Conservation (phyloP, 2,797 vertebrate species). For the Melanotaenia trifasciata region DNA sequence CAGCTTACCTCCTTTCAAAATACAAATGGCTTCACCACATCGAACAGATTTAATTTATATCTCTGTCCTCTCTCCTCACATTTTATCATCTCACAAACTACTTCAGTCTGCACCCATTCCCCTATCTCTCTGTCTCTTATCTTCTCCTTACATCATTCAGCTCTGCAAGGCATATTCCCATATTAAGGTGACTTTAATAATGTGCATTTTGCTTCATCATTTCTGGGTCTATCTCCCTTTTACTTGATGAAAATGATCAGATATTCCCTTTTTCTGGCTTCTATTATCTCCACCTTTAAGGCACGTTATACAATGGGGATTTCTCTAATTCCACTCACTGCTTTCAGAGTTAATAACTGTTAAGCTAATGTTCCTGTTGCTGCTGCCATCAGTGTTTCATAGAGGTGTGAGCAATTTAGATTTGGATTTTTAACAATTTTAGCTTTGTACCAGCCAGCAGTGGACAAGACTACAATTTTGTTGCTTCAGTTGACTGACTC, state of each 20-base stretch:
- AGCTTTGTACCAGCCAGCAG: not conserved
- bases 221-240: slow-evolving; percentile 19
- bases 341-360: slow-evolving; percentile 37
- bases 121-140: slow-evolving; percentile 19
- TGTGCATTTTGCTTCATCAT: slow-evolving; percentile 27
- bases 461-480: slow-evolving; percentile 8
- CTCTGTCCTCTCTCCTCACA: slow-evolving; percentile 17
- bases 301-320: slow-evolving; percentile 8
- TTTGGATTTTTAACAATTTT: slow-evolving; percentile 23
- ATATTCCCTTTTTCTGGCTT: slow-evolving; percentile 10
- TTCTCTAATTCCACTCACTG: not conserved
- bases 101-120: slow-evolving; percentile 37
- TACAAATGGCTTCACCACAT: slow-evolving; percentile 15
- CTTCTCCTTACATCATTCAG: slow-evolving; percentile 32
- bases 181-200: slow-evolving; percentile 29
- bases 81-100: slow-evolving; percentile 50
- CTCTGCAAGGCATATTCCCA: slow-evolving; percentile 1
- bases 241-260: slow-evolving; percentile 23
- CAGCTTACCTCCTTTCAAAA: slow-evolving; percentile 9
- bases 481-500: slow-evolving; percentile 4
- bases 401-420: not conserved
- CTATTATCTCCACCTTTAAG: slow-evolving; percentile 23
- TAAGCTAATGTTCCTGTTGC: not conserved
- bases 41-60: slow-evolving; percentile 42
- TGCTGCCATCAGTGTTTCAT: slow-evolving; percentile 13